Evolutionary conservation across 2,797 vertebrate genomes (phyloP), one percentile per base, ranked within the genome.

Genomic region (Takifugu ocellatus): DNA sequence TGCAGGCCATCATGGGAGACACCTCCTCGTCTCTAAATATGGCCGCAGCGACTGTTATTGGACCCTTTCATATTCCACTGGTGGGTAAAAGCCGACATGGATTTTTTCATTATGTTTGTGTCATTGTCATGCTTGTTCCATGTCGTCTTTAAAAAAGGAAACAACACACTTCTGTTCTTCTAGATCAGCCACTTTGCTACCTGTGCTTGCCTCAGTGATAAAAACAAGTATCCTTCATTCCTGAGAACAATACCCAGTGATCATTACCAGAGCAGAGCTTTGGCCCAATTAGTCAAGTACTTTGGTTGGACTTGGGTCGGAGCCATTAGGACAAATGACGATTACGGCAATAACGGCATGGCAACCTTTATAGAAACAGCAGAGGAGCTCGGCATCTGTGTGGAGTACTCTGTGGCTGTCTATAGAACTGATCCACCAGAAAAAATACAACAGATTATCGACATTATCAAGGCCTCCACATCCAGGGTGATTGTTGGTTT

Each of bases 101-200:
- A 4, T 4, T 29, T 29, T 29, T 7, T 29, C 1, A 29, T 29
- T 29, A 4, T 7, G 1, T 29, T 29, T 29, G 27, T 29, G 4
- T 29, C 4, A 29, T 29, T 29, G 25, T 46, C 12, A 39, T 26
- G 42, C 4, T 10, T 43, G 27, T 29, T n/a, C 5, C 4, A 16
- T 54, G n/a, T n/a, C n/a, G n/a, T n/a, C n/a, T n/a, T n/a, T n/a
- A n/a, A n/a, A n/a, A n/a, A n/a, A n/a, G n/a, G n/a, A n/a, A n/a
- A n/a, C n/a, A n/a, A n/a, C n/a, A n/a, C n/a, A n/a, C n/a, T n/a
- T n/a, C n/a, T n/a, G n/a, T n/a, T n/a, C n/a, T n/a, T 70, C 1
- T 75, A 92, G 91, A 77, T 92, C 50, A 93, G 90, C 66, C 90
- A 92, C 67, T 92, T 92, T 86, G 87, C 91, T 25, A 91, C 90